A percentile compares a stretch with the other conserved stretches of the same genome.
Conservation (phyloP, 2,797 vertebrate genomes). For the Morus bassanus region DNA sequence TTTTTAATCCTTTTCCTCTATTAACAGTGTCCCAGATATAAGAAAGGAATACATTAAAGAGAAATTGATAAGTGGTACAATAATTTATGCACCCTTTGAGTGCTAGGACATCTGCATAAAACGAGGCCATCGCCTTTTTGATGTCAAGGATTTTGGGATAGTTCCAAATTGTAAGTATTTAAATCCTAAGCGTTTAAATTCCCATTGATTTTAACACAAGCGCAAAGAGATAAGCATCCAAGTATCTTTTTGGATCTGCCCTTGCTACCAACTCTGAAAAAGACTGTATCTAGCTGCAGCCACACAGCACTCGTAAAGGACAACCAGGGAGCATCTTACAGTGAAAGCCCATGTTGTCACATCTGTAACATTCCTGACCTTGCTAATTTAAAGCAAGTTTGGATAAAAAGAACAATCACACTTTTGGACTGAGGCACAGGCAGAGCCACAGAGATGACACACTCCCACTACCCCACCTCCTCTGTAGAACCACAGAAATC, state of each 20-base stretch:
- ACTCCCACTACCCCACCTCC: background rate
- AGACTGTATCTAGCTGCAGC: background rate
- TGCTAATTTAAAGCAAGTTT: background rate
- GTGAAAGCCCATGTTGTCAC: background rate
- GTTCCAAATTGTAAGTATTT: slow-evolving; percentile 61
- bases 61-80: slow-evolving; percentile 60
- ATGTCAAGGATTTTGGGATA: slow-evolving; percentile 63
- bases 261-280: slow-evolving; percentile 8
- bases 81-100: slow-evolving; percentile 69
- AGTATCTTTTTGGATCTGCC: slow-evolving; percentile 33
- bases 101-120: slow-evolving; percentile 61
- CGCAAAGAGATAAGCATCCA: slow-evolving; percentile 14
- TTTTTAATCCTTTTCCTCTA: slow-evolving; percentile 59
- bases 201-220: slow-evolving; percentile 45
- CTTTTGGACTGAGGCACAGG: background rate
- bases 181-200: slow-evolving; percentile 56
- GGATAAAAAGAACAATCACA: background rate
- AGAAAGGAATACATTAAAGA: slow-evolving; percentile 67
- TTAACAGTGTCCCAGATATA: slow-evolving; percentile 52
- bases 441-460: background rate
- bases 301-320: background rate
- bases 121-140: slow-evolving; percentile 45
- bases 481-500: background rate
- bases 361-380: background rate
- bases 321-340: background rate